phyloP scores from a whole-genome alignment of 2,888 invertebrate genomes.

The Furcula furcula region DNA sequence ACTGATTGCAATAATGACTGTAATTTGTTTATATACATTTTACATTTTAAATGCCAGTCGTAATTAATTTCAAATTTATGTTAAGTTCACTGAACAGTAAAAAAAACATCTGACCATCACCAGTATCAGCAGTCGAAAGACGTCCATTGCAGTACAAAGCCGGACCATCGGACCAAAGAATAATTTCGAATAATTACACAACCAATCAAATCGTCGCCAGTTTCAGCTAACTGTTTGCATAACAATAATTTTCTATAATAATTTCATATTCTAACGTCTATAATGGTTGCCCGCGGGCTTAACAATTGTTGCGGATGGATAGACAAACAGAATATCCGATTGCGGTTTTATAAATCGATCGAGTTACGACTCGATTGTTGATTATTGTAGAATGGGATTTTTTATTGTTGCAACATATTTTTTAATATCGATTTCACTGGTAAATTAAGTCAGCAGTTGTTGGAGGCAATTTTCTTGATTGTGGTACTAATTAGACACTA shows the following conservation, averaged over 20 bases:
- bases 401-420: constrained; percentile 8
- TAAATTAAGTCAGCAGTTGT: not conserved
- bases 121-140: too few species aligned
- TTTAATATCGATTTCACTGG: not conserved
- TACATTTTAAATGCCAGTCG: too few species aligned
- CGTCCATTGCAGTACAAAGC: too few species aligned
- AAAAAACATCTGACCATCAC: not conserved
- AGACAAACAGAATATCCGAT: constrained; percentile 56
- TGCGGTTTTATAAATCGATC: constrained; percentile 47
- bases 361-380: constrained; percentile 21
- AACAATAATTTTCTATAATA: constrained; percentile 34
- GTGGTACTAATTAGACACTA: too few species aligned
- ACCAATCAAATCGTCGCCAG: constrained; percentile 16
- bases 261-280: constrained; percentile 34
- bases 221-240: constrained; percentile 34
- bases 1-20: too few species aligned
- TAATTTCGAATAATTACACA: constrained; percentile 23
- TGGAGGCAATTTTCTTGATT: not conserved
- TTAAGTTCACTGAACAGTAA: not conserved
- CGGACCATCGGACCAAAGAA: constrained; percentile 19
- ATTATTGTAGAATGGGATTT: constrained; percentile 24
- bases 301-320: constrained; percentile 62
- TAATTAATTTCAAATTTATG: not conserved
- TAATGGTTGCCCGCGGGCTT: constrained; percentile 33
- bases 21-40: too few species aligned